Conservation (phyloP, 2,113 vertebrate species). For the Procapra przewalskii region DNA sequence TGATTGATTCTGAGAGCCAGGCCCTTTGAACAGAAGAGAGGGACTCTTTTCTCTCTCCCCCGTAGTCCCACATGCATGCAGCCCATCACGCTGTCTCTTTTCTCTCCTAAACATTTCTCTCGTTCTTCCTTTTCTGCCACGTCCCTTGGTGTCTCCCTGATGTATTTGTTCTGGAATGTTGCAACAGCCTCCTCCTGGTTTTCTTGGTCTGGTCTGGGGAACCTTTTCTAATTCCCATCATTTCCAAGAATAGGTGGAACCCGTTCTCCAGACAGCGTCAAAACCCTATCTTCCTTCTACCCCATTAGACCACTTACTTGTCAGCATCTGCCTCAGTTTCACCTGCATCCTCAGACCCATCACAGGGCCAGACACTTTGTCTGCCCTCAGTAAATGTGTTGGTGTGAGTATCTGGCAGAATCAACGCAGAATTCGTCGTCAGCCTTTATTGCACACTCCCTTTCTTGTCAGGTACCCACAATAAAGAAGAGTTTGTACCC, state of each 20-base stretch:
- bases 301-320: fast-evolving
- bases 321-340: fast-evolving
- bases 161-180: background rate
- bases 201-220: background rate
- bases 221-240: background rate
- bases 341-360: background rate
- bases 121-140: background rate
- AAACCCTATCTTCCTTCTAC: background rate
- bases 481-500: background rate
- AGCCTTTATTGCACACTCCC: too few species aligned
- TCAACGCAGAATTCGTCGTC: fast-evolving
- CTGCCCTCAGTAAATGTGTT: fast-evolving
- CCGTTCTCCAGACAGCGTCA: background rate
- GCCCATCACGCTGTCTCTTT: too few species aligned
- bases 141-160: background rate
- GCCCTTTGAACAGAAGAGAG: background rate
- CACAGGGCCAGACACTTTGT: fast-evolving
- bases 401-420: fast-evolving
- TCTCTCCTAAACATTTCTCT: background rate
- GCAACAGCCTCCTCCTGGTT: background rate
- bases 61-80: fast-evolving
- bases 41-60: background rate
- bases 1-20: background rate
- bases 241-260: background rate
- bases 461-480: fast-evolving